Percentiles rank a stretch among this genome's conserved stretches.
Evolutionary conservation across 2,113 vertebrate species (phyloP).

Genomic region (Chionomys nivalis): DNA sequence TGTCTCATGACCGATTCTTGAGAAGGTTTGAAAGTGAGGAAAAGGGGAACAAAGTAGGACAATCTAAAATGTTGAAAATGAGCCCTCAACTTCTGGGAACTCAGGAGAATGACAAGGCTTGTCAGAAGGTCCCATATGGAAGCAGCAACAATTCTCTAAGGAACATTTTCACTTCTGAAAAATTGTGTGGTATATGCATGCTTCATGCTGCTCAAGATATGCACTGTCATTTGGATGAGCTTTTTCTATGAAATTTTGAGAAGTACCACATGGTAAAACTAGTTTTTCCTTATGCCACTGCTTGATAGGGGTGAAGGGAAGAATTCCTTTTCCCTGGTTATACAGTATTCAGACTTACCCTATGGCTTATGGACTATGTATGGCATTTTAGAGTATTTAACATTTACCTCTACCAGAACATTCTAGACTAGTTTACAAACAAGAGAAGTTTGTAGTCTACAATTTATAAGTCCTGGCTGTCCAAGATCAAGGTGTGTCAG

Average conservation of each 20-base stretch:
- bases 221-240: neutral
- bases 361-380: neutral
- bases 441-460: neutral
- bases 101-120: neutral
- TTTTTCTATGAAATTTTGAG: neutral
- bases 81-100: slow-evolving; percentile 12
- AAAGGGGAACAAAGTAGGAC: neutral
- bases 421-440: neutral
- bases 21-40: neutral
- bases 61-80: neutral
- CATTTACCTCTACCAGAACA: neutral
- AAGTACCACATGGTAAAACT: neutral
- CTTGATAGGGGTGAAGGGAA: neutral
- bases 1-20: neutral
- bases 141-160: neutral
- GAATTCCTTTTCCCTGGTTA: neutral
- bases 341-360: neutral
- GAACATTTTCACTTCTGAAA: slow-evolving; percentile 21
- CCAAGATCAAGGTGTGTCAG: neutral
- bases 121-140: neutral
- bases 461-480: neutral
- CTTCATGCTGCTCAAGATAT: neutral
- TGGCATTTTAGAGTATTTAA: neutral
- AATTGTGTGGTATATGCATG: neutral
- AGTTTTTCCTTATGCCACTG: slow-evolving; percentile 21